Evolutionary conservation across 2,797 vertebrate species (phyloP).

Genomic region (Gymnoscopelus braueri): DNA sequence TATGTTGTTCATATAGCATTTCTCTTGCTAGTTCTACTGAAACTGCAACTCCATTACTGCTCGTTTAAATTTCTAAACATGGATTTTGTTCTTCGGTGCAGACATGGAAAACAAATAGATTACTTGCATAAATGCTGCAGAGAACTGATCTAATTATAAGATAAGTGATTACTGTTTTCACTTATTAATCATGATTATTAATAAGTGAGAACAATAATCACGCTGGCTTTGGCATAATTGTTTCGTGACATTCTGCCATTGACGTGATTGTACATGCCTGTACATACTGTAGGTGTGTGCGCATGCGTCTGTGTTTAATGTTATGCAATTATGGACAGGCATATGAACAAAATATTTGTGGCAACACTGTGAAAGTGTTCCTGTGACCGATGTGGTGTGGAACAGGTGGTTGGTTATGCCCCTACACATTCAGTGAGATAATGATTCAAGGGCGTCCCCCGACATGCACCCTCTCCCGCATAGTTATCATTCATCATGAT

Average conservation of each 20-base stretch:
- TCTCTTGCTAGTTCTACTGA: too few species aligned
- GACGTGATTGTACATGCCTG: conserved; percentile 6
- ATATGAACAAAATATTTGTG: conserved; percentile 5
- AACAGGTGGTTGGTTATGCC: conserved; percentile 30
- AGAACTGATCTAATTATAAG: not conserved
- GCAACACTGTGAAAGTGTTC: conserved; percentile 26
- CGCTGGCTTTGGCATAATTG: too few species aligned
- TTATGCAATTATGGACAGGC: not conserved
- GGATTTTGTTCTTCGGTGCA: too few species aligned
- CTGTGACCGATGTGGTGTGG: conserved; percentile 40
- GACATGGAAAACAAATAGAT: too few species aligned
- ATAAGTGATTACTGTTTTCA: not conserved
- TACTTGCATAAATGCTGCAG: not conserved
- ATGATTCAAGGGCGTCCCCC: conserved; percentile 68
- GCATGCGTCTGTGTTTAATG: conserved; percentile 33
- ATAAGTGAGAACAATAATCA: too few species aligned
- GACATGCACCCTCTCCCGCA: conserved; percentile 34
- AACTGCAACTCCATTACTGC: too few species aligned
- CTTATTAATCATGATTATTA: too few species aligned
- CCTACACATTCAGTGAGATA: conserved; percentile 38
- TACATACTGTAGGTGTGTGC: not conserved
- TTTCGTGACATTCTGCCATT: not conserved
- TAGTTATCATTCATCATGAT: conserved; percentile 45
- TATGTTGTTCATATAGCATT: too few species aligned
- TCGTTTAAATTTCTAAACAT: too few species aligned